phyloP scores from a whole-genome alignment of 2,113 vertebrate species.

The Psittacula cyanocephala region DNA sequence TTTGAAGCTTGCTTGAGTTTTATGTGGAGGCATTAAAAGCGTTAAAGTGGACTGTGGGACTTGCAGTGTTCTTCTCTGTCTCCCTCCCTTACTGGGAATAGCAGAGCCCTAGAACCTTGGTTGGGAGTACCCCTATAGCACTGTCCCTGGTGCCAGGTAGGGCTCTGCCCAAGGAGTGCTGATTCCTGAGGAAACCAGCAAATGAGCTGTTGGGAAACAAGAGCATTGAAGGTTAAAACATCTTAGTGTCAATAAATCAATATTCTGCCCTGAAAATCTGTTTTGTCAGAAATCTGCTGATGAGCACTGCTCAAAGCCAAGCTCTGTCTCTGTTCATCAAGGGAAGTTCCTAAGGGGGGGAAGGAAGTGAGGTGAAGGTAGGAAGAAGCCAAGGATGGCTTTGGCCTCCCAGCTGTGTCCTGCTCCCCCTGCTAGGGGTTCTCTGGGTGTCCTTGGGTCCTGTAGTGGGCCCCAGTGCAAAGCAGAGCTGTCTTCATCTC shows the following conservation, averaged over 20 bases:
- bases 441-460: not conserved
- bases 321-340: not conserved
- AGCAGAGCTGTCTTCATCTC: not conserved
- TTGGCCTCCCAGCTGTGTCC: not conserved
- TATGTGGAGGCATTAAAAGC: accelerated
- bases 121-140: not conserved
- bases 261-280: not conserved
- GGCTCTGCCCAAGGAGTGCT: not conserved
- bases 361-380: not conserved
- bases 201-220: not conserved
- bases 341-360: not conserved
- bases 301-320: not conserved
- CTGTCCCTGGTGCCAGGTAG: not conserved
- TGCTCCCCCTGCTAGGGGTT: not conserved
- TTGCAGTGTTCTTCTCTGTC: not conserved
- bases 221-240: not conserved
- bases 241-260: not conserved
- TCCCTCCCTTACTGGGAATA: not conserved
- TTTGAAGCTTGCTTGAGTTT: not conserved
- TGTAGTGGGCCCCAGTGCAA: not conserved
- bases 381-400: not conserved
- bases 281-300: not conserved
- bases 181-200: not conserved
- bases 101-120: not conserved
- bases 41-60: not conserved